These are phyloP conservation scores for Eupithecia dodoneata DNA, from an alignment of 2,888 invertebrate species.

Conservation along the genomic window DNA sequence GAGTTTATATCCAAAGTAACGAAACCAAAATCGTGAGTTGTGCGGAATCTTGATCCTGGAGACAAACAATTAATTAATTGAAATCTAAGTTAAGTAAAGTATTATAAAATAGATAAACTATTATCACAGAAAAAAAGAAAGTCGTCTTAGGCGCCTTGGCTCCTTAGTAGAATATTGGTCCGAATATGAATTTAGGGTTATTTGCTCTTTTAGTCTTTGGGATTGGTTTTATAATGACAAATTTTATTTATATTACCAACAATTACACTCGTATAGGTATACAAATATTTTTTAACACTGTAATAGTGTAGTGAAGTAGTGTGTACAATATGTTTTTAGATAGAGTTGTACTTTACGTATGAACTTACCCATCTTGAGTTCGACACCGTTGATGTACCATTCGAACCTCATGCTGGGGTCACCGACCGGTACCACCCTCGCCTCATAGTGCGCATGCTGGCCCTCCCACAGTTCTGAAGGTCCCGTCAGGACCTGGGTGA, in stretches of 20 bases:
- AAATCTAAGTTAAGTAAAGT: not conserved
- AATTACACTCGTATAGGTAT: not conserved
- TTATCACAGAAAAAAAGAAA: no score
- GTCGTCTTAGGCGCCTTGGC: no score
- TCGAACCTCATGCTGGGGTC: constrained; percentile 96
- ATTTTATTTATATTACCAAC: not conserved
- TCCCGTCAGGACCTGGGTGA: constrained; percentile 93
- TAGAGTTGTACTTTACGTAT: not conserved
- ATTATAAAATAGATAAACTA: no score
- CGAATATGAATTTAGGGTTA: not conserved
- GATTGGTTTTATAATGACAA: not conserved
- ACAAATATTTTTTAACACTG: no score
- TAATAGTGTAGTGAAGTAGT: no score
- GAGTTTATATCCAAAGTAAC: constrained; percentile 96
- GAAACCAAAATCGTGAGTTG: constrained; percentile 96
- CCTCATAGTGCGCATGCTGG: constrained; percentile 95
- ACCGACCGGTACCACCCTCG: constrained; percentile 96
- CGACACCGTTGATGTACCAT: constrained; percentile 98
- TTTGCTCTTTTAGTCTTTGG: not conserved
- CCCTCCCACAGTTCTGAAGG: constrained; percentile 96
- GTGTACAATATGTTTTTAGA: no score
- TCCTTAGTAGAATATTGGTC: not conserved
- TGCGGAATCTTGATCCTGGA: constrained; percentile 92
- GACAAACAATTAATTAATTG: constrained; percentile 21
- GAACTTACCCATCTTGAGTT: constrained; percentile 92